A percentile compares a stretch with the other conserved stretches of the same genome.
phyloP scores from a whole-genome alignment of 2,797 vertebrate species.

The Tiaroga cobitis region DNA sequence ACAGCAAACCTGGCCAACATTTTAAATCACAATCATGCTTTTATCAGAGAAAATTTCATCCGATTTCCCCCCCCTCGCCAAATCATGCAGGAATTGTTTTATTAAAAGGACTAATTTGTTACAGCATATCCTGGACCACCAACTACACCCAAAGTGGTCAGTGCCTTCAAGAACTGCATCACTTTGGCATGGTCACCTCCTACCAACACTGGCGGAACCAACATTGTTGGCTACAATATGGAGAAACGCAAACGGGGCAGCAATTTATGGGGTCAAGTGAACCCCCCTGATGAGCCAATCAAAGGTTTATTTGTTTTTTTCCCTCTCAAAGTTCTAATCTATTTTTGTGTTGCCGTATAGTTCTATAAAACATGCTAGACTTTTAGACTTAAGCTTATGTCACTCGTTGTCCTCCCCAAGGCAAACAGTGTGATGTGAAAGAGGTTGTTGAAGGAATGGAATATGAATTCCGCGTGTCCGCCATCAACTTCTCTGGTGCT shows the following conservation, averaged over 20 bases:
- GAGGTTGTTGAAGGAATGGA: slow-evolving; percentile 83
- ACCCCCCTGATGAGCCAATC: slow-evolving; percentile 70
- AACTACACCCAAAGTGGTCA: slow-evolving; percentile 77
- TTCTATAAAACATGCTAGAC: not conserved
- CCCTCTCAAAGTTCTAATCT: not conserved
- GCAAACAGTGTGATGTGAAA: slow-evolving; percentile 75
- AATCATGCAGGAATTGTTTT: not conserved
- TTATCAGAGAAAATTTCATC: not conserved
- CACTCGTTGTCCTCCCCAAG: slow-evolving; percentile 59
- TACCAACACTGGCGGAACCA: slow-evolving; percentile 77
- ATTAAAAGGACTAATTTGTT: not conserved
- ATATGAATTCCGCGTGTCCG: slow-evolving; percentile 88
- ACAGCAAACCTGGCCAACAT: not conserved
- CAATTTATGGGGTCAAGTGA: slow-evolving; percentile 80
- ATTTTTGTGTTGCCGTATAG: not conserved
- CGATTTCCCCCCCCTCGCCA: not conserved
- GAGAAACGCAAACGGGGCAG: slow-evolving; percentile 89
- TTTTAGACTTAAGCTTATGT: not conserved
- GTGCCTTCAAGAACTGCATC: slow-evolving; percentile 80
- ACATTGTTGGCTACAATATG: slow-evolving; percentile 82
- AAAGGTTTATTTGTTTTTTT: slow-evolving; percentile 69
- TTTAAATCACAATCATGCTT: not conserved
- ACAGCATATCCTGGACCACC: slow-evolving; percentile 83
- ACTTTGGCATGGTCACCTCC: slow-evolving; percentile 83
- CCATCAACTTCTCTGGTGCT: slow-evolving; percentile 83